A percentile compares a stretch with the other conserved stretches of the same genome.
Conservation (phyloP, 2,888 invertebrate genomes). For the Ormyrus thymus region DNA sequence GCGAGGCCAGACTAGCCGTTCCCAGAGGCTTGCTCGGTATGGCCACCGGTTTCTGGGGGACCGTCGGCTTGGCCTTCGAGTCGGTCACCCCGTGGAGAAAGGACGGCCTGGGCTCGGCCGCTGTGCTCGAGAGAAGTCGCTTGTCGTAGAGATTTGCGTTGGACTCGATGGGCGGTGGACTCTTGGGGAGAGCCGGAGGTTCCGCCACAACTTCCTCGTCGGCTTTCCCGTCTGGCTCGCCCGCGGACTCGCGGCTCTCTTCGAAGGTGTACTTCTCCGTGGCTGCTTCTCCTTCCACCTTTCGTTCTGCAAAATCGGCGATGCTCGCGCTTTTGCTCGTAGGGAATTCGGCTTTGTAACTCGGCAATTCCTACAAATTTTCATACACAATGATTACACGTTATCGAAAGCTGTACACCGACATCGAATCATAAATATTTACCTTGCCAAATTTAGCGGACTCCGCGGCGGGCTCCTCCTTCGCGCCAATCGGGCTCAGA, state of each 20-base stretch:
- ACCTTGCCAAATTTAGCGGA: constrained; percentile 63
- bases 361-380: constrained; percentile 21
- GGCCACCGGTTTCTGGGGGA: constrained; percentile 84
- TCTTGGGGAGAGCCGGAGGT: constrained; percentile 83
- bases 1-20: constrained; percentile 28
- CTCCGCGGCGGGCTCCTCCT: constrained; percentile 64
- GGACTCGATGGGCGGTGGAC: constrained; percentile 79
- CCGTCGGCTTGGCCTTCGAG: constrained; percentile 79
- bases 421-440: background rate
- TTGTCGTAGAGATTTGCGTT: background rate
- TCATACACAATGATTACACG: no score
- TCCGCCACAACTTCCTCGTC: constrained; percentile 85
- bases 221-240: constrained; percentile 91
- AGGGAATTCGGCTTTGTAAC: constrained; percentile 52
- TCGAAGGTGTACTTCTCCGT: constrained; percentile 69
- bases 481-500: constrained; percentile 67
- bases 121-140: background rate
- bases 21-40: constrained; percentile 63
- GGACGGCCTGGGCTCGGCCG: constrained; percentile 80
- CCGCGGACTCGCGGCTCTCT: constrained; percentile 85
- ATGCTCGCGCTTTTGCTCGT: background rate
- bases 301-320: constrained; percentile 59
- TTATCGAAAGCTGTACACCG: no score
- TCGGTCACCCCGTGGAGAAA: constrained; percentile 83
- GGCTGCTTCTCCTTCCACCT: constrained; percentile 64